Percentiles rank a stretch among this genome's conserved stretches.
These are phyloP conservation scores for Octodon degus DNA, from an alignment of 2,113 vertebrate genomes.

Conservation along the genomic window DNA sequence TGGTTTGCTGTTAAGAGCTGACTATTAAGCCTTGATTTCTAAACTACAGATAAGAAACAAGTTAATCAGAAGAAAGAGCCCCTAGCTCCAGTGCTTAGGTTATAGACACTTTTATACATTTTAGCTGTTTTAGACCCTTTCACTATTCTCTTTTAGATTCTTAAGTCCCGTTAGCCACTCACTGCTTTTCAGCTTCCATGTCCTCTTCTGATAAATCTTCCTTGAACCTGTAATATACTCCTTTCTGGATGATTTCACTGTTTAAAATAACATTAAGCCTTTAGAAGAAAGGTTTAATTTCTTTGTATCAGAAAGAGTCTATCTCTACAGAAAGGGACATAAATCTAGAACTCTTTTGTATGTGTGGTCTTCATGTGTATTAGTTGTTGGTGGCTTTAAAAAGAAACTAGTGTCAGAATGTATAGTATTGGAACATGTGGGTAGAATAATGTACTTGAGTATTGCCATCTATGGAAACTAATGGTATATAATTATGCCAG, in stretches of 20 bases:
- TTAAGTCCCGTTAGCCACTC: conserved; percentile 8
- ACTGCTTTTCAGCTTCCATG: conserved; percentile 58
- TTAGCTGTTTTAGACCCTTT: conserved; percentile 49
- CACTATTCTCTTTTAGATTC: conserved; percentile 48
- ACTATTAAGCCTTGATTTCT: conserved; percentile 65
- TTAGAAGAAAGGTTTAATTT: not conserved
- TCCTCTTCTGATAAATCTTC: conserved; percentile 47
- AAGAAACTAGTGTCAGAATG: conserved; percentile 46
- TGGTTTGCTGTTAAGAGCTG: conserved; percentile 49
- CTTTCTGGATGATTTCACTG: conserved; percentile 63
- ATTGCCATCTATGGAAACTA: conserved; percentile 36
- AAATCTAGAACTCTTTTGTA: conserved; percentile 55
- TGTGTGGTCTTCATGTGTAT: conserved; percentile 47
- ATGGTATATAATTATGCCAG: conserved; percentile 61
- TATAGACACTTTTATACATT: conserved; percentile 31
- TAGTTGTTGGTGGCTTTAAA: conserved; percentile 58
- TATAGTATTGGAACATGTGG: conserved; percentile 17
- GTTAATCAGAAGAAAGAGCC: conserved; percentile 71
- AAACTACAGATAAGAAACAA: conserved; percentile 54
- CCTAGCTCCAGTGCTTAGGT: conserved; percentile 32
- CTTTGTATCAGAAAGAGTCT: conserved; percentile 54
- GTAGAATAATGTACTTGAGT: conserved; percentile 48
- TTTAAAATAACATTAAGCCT: conserved; percentile 62
- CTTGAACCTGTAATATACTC: conserved; percentile 54
- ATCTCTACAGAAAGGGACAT: conserved; percentile 9